Percentiles rank a stretch among this genome's conserved stretches.
Evolutionary conservation across 2,888 invertebrate species (phyloP).

Genomic region (Ptychoptera albimana): DNA sequence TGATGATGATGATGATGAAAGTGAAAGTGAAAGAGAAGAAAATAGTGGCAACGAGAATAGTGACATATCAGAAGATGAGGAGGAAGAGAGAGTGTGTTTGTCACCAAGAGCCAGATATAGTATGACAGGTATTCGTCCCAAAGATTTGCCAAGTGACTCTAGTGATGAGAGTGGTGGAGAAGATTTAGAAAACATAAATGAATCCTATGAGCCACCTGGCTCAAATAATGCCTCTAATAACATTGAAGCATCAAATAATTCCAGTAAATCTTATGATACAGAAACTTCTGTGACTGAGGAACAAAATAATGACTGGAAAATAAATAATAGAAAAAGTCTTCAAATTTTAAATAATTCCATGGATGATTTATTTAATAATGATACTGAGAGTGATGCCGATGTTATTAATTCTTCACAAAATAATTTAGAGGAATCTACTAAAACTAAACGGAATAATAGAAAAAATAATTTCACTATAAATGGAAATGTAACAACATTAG

Average conservation of each 20-base stretch:
- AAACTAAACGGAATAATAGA: too few species aligned
- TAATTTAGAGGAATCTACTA: too few species aligned
- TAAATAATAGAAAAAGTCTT: not conserved
- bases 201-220: not conserved
- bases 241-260: not conserved
- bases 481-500: too few species aligned
- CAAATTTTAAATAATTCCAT: too few species aligned
- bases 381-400: too few species aligned
- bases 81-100: constrained; percentile 17
- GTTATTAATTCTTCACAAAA: too few species aligned
- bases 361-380: too few species aligned
- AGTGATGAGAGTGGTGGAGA: constrained; percentile 8
- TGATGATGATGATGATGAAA: too few species aligned
- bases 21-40: too few species aligned
- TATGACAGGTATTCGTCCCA: constrained; percentile 24
- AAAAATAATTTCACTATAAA: too few species aligned
- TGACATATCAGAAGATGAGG: constrained; percentile 12
- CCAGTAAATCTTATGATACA: not conserved
- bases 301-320: not conserved
- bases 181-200: not conserved
- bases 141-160: constrained; percentile 17
- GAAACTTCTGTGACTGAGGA: not conserved
- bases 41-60: too few species aligned
- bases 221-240: not conserved
- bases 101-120: constrained; percentile 28